Conservation (phyloP, 2,797 vertebrate genomes). For the Podargus strigoides region DNA sequence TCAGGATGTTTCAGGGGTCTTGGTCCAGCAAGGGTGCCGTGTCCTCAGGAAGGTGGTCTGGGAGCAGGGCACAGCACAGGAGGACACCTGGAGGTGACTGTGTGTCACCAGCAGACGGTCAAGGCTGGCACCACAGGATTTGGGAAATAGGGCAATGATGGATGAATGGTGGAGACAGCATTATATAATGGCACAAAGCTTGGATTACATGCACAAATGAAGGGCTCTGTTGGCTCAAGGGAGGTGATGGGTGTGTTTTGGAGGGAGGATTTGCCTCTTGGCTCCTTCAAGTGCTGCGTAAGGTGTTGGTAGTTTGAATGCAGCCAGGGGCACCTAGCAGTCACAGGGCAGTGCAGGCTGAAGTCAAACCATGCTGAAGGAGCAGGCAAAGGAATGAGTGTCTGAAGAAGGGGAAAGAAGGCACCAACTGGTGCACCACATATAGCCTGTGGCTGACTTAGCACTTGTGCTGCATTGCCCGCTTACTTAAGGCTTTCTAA, state of each 20-base stretch:
- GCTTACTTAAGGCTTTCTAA: conserved; percentile 73
- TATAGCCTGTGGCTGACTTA: conserved; percentile 67
- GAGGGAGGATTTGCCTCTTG: neutral
- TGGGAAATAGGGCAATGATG: neutral
- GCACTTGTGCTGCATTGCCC: conserved; percentile 57
- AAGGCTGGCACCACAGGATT: neutral
- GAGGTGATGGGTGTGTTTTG: neutral
- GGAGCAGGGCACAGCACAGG: neutral
- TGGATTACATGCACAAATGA: neutral
- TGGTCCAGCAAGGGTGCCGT: neutral
- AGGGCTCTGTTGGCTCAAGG: neutral
- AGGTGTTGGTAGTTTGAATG: neutral
- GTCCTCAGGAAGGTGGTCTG: neutral
- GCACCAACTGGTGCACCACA: conserved; percentile 60
- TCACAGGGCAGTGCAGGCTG: neutral
- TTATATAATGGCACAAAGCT: neutral
- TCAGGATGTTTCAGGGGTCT: neutral
- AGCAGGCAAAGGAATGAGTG: neutral
- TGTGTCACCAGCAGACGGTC: neutral
- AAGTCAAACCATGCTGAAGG: neutral
- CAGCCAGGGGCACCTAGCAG: neutral
- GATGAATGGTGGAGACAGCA: neutral
- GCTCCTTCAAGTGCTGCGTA: neutral
- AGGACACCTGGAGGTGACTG: neutral
- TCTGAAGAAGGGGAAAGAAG: conserved; percentile 24